Percentiles rank a stretch among this genome's conserved stretches.
These are phyloP conservation scores for Aphelinus atriplicis DNA, from an alignment of 1,140 invertebrate species.

Conservation along the genomic window DNA sequence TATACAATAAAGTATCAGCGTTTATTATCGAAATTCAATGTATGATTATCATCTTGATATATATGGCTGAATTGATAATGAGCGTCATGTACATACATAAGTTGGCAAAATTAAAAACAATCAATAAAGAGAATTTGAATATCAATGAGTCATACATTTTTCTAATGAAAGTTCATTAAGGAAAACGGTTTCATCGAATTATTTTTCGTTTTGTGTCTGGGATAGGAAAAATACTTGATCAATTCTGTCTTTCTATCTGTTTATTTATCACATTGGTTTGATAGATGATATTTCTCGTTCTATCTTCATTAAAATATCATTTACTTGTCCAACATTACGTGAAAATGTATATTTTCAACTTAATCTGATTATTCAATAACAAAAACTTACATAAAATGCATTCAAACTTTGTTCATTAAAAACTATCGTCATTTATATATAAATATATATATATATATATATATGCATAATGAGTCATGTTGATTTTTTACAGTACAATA, in stretches of 20 bases:
- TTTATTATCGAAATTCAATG: conserved; percentile 12
- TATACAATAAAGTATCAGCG: background rate
- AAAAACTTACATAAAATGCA: conserved; percentile 28
- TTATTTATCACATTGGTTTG: conserved; percentile 21
- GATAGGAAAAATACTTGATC: too few relatives aligned
- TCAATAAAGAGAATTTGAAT: too few relatives aligned
- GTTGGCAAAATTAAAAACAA: too few relatives aligned
- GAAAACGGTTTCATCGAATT: too few relatives aligned
- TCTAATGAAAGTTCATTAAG: too few relatives aligned
- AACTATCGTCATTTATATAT: background rate
- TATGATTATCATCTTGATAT: conserved; percentile 10
- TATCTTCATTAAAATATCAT: background rate
- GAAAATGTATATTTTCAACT: background rate
- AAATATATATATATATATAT: background rate
- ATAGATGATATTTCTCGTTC: background rate
- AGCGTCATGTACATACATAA: too few relatives aligned
- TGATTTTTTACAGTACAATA: background rate
- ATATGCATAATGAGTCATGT: background rate
- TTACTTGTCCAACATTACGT: background rate
- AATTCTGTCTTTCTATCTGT: background rate
- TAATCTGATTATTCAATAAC: background rate
- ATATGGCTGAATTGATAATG: background rate
- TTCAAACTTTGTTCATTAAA: background rate
- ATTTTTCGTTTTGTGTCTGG: too few relatives aligned
- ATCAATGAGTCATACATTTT: too few relatives aligned